A percentile compares a stretch with the other conserved stretches of the same genome.
phyloP scores from a whole-genome alignment of 2,888 invertebrate genomes.

The Malthinus seriepunctatus region DNA sequence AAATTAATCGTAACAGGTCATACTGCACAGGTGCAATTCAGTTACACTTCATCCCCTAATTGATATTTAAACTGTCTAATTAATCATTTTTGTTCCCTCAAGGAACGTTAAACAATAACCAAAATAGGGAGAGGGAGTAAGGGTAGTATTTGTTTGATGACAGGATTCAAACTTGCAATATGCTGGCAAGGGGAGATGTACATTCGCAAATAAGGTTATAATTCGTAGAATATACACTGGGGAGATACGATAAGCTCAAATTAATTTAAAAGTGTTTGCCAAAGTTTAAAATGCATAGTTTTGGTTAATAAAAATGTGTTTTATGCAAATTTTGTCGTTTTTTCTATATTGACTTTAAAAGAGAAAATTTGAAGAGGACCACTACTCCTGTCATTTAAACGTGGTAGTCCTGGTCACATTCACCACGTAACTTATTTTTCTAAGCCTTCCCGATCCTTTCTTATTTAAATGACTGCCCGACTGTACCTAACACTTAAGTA shows the following conservation, averaged over 20 bases:
- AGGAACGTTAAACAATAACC: conserved; percentile 30
- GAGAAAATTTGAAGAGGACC: too few species aligned
- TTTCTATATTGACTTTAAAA: too few species aligned
- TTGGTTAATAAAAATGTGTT: conserved; percentile 7
- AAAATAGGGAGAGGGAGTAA: conserved; percentile 14
- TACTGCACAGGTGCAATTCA: conserved; percentile 43
- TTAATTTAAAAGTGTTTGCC: conserved; percentile 39
- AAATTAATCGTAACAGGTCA: not conserved
- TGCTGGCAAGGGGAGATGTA: conserved; percentile 32
- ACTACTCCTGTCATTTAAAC: too few species aligned
- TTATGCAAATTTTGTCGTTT: not conserved
- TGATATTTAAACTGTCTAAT: conserved; percentile 44
- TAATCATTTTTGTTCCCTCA: conserved; percentile 46
- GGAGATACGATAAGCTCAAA: conserved; percentile 39
- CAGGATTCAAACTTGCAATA: conserved; percentile 27
- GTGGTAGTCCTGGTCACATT: too few species aligned
- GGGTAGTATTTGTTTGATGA: conserved; percentile 21
- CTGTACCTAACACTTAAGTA: too few species aligned
- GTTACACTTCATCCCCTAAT: conserved; percentile 43
- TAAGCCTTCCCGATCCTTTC: too few species aligned
- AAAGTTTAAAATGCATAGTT: conserved; percentile 17
- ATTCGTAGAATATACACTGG: conserved; percentile 39
- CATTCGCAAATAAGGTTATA: conserved; percentile 38
- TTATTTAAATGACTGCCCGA: too few species aligned
- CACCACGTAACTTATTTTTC: too few species aligned